A percentile compares a stretch with the other conserved stretches of the same genome.
Evolutionary conservation across 2,113 vertebrate genomes (phyloP).

Genomic region (Neofelis nebulosa): DNA sequence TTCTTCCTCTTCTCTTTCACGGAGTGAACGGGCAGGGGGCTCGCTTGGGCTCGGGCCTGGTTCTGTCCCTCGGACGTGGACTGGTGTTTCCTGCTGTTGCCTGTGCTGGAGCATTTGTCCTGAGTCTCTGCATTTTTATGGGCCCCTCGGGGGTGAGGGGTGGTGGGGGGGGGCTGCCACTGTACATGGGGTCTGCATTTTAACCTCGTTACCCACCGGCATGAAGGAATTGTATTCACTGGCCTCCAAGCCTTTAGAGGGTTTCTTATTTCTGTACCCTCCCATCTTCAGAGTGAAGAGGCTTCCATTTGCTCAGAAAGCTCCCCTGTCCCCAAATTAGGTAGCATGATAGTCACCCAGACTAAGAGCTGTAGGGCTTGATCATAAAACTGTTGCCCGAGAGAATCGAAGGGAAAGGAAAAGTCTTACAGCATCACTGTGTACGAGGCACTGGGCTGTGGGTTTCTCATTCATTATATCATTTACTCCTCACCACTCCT

Average conservation of each 20-base stretch:
- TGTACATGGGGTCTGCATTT: not conserved
- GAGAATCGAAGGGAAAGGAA: not conserved
- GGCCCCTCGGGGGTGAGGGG: not conserved
- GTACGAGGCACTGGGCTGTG: not conserved
- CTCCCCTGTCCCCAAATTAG: not conserved
- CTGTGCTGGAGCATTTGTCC: slow-evolving; percentile 26
- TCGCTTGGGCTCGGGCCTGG: slow-evolving; percentile 60
- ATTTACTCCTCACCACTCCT: not conserved
- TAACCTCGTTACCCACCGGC: not conserved
- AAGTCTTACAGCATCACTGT: not conserved
- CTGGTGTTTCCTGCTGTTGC: slow-evolving; percentile 58
- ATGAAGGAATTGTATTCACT: not conserved
- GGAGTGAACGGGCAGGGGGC: slow-evolving; percentile 51
- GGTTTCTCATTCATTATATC: not conserved
- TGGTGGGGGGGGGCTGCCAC: not conserved
- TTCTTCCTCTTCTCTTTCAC: slow-evolving; percentile 41
- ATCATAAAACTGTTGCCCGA: not conserved
- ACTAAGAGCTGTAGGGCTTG: not conserved
- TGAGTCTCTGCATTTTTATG: slow-evolving; percentile 43
- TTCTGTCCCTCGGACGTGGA: slow-evolving; percentile 51
- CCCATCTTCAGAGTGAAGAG: not conserved
- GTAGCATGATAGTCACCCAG: not conserved
- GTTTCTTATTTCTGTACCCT: not conserved
- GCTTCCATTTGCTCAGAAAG: not conserved
- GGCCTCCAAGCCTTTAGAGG: not conserved